Conservation (phyloP, 2,888 invertebrate species). For the Lepetodrilus schrolli region DNA sequence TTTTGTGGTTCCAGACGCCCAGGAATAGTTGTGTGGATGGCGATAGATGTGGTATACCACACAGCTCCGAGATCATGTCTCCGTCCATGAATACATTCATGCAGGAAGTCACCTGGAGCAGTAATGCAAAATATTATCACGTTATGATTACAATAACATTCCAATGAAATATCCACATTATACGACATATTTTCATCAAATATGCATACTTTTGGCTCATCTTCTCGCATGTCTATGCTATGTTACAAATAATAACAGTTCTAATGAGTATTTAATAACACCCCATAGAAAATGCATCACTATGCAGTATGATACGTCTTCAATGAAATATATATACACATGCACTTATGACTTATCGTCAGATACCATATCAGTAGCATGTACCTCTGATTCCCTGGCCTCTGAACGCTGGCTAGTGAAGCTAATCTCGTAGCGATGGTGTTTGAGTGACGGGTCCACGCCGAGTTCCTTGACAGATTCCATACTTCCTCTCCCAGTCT, state of each 20-base stretch:
- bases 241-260: too few relatives aligned
- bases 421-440: slow-evolving; percentile 37
- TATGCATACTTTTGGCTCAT: too few relatives aligned
- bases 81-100: slow-evolving; percentile 35
- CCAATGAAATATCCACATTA: too few relatives aligned
- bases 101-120: slow-evolving; percentile 49
- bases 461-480: slow-evolving; percentile 27
- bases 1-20: slow-evolving; percentile 53
- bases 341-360: not conserved
- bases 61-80: slow-evolving; percentile 2
- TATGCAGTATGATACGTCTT: too few relatives aligned
- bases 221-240: too few relatives aligned
- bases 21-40: slow-evolving; percentile 44
- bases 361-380: not conserved
- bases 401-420: not conserved
- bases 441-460: slow-evolving; percentile 39
- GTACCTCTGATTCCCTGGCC: not conserved
- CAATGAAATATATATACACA: not conserved
- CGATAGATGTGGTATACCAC: slow-evolving; percentile 49
- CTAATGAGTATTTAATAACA: too few relatives aligned
- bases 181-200: too few relatives aligned
- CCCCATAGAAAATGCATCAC: too few relatives aligned
- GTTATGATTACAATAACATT: not conserved
- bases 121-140: not conserved
- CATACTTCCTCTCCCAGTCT: slow-evolving; percentile 32